phyloP scores from a whole-genome alignment of 2,113 vertebrate genomes.

The Periophthalmodon schlosseri region DNA sequence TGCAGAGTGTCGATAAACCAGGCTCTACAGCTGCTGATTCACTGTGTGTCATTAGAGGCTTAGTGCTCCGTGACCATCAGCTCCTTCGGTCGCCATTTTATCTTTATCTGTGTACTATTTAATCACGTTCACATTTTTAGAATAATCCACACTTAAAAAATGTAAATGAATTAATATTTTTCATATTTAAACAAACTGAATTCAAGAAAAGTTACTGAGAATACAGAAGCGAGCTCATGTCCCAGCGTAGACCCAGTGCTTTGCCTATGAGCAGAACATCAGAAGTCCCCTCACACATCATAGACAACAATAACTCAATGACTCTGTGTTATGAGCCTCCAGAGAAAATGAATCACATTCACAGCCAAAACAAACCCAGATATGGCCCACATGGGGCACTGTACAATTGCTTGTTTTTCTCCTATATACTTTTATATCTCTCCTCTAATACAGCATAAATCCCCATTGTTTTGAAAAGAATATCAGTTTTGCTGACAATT shows the following conservation, averaged over 20 bases:
- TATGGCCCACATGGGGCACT: conserved; percentile 4
- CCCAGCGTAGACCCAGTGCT: neutral
- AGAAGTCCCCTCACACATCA: conserved; percentile 2
- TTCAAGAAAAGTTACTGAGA: neutral
- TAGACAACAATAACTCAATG: conserved; percentile 5
- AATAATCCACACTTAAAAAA: neutral
- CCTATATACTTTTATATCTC: neutral
- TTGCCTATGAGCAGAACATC: neutral
- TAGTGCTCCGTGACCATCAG: conserved; percentile 5
- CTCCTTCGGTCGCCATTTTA: neutral
- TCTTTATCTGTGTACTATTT: neutral
- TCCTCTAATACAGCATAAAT: neutral
- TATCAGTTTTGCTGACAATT: neutral
- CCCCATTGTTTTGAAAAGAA: neutral
- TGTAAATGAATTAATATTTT: neutral
- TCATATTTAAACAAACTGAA: neutral
- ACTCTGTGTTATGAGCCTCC: conserved; percentile 7
- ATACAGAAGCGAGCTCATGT: neutral
- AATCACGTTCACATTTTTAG: neutral
- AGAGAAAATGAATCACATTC: conserved; percentile 11
- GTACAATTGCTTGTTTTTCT: conserved; percentile 6
- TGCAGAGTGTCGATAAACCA: conserved; percentile 18
- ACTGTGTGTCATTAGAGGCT: conserved; percentile 17
- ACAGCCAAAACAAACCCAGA: neutral
- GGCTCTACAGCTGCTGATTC: conserved; percentile 8